These are phyloP conservation scores for Nematostella vectensis DNA, from an alignment of 92 coral and sea anemone genomes.

Conservation along the genomic window DNA sequence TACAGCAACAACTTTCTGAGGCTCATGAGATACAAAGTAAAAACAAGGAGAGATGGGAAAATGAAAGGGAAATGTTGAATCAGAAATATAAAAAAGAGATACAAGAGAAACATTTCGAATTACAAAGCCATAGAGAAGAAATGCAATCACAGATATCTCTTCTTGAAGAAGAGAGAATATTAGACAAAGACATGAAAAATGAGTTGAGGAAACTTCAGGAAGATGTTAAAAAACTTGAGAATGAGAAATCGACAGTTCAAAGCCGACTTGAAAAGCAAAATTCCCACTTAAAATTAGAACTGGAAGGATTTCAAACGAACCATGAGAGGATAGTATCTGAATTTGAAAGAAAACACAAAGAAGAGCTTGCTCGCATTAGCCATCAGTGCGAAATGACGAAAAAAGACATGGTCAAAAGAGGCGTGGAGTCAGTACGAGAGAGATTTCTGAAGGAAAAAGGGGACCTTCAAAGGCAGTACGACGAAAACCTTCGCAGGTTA, in stretches of 20 bases:
- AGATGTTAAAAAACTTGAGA: neutral
- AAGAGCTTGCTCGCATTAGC: conserved; percentile 19
- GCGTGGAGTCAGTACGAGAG: conserved; percentile 39
- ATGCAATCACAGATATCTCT: neutral
- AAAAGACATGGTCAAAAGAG: too few species aligned
- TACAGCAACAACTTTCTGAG: neutral
- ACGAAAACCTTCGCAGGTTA: conserved; percentile 17
- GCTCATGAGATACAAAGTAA: neutral
- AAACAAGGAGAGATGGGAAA: neutral
- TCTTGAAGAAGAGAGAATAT: neutral
- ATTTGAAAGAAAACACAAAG: conserved; percentile 21
- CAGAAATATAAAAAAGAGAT: conserved; percentile 1
- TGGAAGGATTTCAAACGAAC: neutral
- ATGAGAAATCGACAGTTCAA: neutral
- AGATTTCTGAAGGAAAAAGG: conserved; percentile 28
- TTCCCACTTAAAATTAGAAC: neutral
- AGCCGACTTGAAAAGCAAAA: neutral
- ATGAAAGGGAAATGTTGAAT: conserved; percentile 4
- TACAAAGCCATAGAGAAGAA: neutral
- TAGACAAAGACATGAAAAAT: neutral
- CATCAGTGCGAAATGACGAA: conserved; percentile 33
- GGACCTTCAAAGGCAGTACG: conserved; percentile 24
- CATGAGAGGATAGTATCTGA: conserved; percentile 17
- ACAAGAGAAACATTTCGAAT: neutral
- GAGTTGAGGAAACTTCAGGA: conserved; percentile 11